Base-by-base conservation (phyloP, 1,140 invertebrate species). In the Meloidogyne exigua region DNA sequence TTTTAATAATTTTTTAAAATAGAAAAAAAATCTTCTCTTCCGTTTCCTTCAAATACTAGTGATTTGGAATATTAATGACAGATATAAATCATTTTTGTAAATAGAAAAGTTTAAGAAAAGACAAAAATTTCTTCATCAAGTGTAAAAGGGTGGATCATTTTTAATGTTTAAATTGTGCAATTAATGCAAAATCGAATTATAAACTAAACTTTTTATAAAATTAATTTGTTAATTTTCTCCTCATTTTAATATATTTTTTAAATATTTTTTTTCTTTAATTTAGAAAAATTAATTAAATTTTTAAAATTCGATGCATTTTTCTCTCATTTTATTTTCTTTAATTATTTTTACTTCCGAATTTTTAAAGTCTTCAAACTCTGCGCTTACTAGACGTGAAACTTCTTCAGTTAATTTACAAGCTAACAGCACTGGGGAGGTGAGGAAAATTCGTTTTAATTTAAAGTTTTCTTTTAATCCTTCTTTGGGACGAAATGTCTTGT, bases 91-190 rank as follows among this genome's bases (percentile, higher is more conserved):
- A 57, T 57, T 57, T 57, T 57, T 57, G n/a, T 57, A n/a, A 57
- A 57, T 3, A 32, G 21, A 57, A 57, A 57, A n/a, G 49, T 57
- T 57, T n/a, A 57, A n/a, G 18, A 57, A n/a, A n/a, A 7, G 3
- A 0, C 4, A 39, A 39, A 3, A 32, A 32, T 32, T 32, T 32
- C 13, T 49, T 57, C 5, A n/a, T n/a, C 13, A 57, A 12, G 49
- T 57, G 49, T 57, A 57, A 57, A 57, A 57, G 49, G 49, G 49
- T 57, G 49, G 49, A n/a, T 57, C 49, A 57, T 57, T 57, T 57
- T n/a, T 57, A 3, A 4, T 39, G 36, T 39, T 39, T n/a, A 57
- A n/a, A 57, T n/a, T n/a, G 7, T 57, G 18, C 49, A 49, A 49
- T 3, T 11, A 44, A 44, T 18, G 44, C 13, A 49, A 13, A 44